Evolutionary conservation across 2,888 invertebrate genomes (phyloP).

Genomic region (Platycheirus albimanus): DNA sequence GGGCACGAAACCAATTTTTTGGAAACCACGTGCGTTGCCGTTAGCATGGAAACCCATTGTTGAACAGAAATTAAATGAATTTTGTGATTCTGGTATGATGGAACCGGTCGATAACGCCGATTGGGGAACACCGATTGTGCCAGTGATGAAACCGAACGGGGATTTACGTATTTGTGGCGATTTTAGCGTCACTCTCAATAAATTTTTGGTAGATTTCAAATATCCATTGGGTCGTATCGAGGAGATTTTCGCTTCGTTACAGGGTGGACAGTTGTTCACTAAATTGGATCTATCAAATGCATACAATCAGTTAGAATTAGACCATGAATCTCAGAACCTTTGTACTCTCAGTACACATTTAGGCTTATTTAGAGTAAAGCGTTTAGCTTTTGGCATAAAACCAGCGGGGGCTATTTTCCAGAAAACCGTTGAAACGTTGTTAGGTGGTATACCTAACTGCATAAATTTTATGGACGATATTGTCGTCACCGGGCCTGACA

Average conservation of each 20-base stretch:
- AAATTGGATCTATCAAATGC: slow-evolving; percentile 16
- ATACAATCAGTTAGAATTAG: slow-evolving; percentile 19
- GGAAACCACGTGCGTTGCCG: neutral
- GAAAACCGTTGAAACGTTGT: slow-evolving; percentile 9
- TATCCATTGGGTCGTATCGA: neutral
- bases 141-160: slow-evolving; percentile 3
- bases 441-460: slow-evolving; percentile 12
- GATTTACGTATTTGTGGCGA: slow-evolving; percentile 20
- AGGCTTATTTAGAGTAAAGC: slow-evolving; percentile 22
- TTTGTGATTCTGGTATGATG: slow-evolving; percentile 10
- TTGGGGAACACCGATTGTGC: slow-evolving; percentile 20
- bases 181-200: slow-evolving; percentile 4
- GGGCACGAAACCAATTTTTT: slow-evolving; percentile 9
- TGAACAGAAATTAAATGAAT: neutral
- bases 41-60: slow-evolving; percentile 7
- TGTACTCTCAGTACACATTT: slow-evolving; percentile 6
- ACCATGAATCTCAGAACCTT: slow-evolving; percentile 6
- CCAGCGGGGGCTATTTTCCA: slow-evolving; percentile 5
- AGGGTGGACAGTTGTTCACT: slow-evolving; percentile 11
- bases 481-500: slow-evolving; percentile 12
- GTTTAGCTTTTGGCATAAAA: slow-evolving; percentile 13
- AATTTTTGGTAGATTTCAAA: slow-evolving; percentile 16
- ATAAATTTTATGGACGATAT: slow-evolving; percentile 12
- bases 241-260: slow-evolving; percentile 15
- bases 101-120: slow-evolving; percentile 16